Evolutionary conservation across 2,888 invertebrate species (phyloP).

Genomic region (Erebia aethiops): DNA sequence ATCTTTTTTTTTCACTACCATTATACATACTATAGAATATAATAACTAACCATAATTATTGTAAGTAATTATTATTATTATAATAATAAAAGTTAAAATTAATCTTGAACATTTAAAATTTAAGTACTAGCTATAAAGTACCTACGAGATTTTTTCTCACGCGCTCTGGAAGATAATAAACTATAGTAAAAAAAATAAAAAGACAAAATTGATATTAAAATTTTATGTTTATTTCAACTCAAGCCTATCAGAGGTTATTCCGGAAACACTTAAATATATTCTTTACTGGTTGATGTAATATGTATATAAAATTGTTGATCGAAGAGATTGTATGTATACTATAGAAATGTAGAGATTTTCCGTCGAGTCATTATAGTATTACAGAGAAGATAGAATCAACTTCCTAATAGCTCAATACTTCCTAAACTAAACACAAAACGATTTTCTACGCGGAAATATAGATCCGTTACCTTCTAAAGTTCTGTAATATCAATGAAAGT

Average conservation of each 20-base stretch:
- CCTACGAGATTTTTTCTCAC: background rate
- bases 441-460: slow-evolving; percentile 14
- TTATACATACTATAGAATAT: no score
- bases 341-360: slow-evolving; percentile 5
- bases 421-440: slow-evolving; percentile 4
- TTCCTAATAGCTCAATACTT: slow-evolving; percentile 6
- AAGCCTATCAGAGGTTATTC: background rate
- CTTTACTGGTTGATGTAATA: background rate
- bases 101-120: background rate
- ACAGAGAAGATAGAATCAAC: slow-evolving; percentile 7
- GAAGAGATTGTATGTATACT: background rate
- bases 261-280: background rate
- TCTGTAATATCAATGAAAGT: slow-evolving; percentile 7
- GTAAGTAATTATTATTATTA: background rate
- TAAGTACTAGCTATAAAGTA: background rate
- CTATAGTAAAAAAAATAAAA: background rate
- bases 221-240: background rate
- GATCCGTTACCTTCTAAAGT: slow-evolving; percentile 11
- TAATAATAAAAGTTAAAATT: background rate
- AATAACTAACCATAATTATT: no score
- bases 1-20: no score
- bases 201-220: slow-evolving; percentile 1
- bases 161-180: background rate
- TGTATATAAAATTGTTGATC: background rate
- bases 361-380: background rate